Base-by-base conservation (phyloP, 2,888 invertebrate genomes). In the Nomada fucata region DNA sequence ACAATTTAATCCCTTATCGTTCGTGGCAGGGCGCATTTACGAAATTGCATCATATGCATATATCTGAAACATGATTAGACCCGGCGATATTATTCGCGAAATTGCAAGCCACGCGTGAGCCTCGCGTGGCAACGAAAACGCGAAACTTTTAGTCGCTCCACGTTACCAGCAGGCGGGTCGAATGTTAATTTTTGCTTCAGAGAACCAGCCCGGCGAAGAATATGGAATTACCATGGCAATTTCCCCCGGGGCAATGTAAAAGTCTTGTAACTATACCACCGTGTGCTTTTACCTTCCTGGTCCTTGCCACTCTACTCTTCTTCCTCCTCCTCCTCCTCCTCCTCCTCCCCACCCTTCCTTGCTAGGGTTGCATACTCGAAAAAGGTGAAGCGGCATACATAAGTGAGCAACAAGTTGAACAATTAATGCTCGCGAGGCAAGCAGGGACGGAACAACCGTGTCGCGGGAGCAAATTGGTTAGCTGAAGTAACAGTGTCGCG, bases 121-220 rank as follows among this genome's bases (percentile, higher is more conserved):
- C 3, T 11, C 42, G 42, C 20, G 5, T 69, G 73, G 76, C 60
- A 76, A 68, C 20, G 13, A 57, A 55, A 63, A 63, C 52, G 11
- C 55, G 44, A 61, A 52, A 36, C 63, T 63, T 70, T 57, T 15
- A 59, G 70, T 18, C 23, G 55, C 71, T 42, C 60, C 20, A 47
- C 29, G 57, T 23, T 63, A 57, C 18, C 64, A 59, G 53, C 18
- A 20, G 50, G 29, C 68, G 67, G 65, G 74, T 50, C 76, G 72
- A 79, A 82, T 82, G 83, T 88, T 88, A 88, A 87, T 87, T 88
- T 85, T 88, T 85, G 75, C 78, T 85, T 80, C 64, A 67, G 64
- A 73, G 68, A 74, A 76, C 79, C 74, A 26, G 76, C 36, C 73
- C 42, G 44, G 42, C 53, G 47, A 61, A 61, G 73, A 26, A 71